Percentiles rank a stretch among this genome's conserved stretches.
phyloP scores from a whole-genome alignment of 2,113 vertebrate species.

The Thymallus thymallus region DNA sequence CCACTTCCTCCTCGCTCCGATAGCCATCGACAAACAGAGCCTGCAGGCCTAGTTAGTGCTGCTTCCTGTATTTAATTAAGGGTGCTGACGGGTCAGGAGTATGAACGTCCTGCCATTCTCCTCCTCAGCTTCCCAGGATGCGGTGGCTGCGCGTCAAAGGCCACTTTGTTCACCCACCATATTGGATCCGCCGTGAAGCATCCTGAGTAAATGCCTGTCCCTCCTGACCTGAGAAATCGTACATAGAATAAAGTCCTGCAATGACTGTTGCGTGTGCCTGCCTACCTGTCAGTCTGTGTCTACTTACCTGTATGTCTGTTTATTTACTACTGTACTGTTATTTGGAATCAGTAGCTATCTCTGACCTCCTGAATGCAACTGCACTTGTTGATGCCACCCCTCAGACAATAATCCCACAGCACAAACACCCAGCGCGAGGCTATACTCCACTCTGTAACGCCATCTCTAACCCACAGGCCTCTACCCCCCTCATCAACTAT shows the following conservation, averaged over 20 bases:
- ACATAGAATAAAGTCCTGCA: no score
- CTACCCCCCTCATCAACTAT: no score
- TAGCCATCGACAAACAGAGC: conserved; percentile 31
- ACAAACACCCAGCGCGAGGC: no score
- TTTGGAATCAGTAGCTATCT: background rate
- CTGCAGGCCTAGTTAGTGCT: conserved; percentile 35
- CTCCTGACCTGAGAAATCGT: background rate
- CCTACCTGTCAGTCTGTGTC: no score
- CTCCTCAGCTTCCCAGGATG: conserved; percentile 23
- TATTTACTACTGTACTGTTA: background rate
- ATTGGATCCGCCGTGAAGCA: background rate
- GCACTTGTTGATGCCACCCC: no score
- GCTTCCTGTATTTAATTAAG: conserved; percentile 53
- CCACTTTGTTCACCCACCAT: conserved; percentile 36
- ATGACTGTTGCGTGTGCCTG: no score
- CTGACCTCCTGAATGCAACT: background rate
- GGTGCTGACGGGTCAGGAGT: conserved; percentile 34
- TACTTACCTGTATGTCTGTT: no score
- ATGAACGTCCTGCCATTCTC: background rate
- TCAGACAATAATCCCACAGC: no score
- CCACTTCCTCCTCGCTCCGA: conserved; percentile 42
- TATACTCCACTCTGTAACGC: no score
- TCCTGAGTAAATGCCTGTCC: background rate
- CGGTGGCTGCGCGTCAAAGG: conserved; percentile 34
- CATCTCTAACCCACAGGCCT: no score